Conservation (phyloP, 2,113 vertebrate species). For the Mionectes macconnelli region DNA sequence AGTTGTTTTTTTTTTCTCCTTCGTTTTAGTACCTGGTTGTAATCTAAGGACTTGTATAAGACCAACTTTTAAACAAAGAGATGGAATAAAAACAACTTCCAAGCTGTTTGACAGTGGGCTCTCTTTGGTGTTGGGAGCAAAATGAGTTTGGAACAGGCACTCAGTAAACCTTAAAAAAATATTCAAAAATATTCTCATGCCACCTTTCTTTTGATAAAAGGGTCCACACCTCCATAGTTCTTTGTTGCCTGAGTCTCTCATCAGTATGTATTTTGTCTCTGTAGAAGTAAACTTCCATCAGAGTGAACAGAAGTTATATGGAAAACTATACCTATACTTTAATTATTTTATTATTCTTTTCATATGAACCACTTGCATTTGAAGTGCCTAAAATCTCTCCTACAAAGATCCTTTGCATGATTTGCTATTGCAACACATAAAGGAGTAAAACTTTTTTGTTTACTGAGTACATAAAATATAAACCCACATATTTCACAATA, state of each 20-base stretch:
- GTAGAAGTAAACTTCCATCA: neutral
- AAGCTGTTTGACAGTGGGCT: neutral
- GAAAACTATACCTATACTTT: conserved; percentile 18
- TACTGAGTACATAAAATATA: conserved; percentile 6
- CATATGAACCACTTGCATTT: conserved; percentile 37
- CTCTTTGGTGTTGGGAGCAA: neutral
- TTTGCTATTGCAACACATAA: neutral
- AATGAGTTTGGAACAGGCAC: neutral
- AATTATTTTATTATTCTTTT: conserved; percentile 40
- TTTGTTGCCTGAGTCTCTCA: neutral
- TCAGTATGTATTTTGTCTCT: neutral
- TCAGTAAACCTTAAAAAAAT: neutral
- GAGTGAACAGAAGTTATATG: conserved; percentile 9
- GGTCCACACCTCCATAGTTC: neutral
- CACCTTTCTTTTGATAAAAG: neutral
- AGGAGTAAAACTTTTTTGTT: conserved; percentile 28
- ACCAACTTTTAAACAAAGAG: neutral
- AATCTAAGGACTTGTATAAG: neutral
- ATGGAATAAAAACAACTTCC: neutral
- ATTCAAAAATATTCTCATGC: neutral
- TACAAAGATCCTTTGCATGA: neutral
- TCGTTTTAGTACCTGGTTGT: neutral
- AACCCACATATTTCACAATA: neutral
- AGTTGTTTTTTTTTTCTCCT: neutral
- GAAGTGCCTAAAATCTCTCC: conserved; percentile 5